Conservation (phyloP, 2,888 invertebrate genomes). For the Lithosia quadra region DNA sequence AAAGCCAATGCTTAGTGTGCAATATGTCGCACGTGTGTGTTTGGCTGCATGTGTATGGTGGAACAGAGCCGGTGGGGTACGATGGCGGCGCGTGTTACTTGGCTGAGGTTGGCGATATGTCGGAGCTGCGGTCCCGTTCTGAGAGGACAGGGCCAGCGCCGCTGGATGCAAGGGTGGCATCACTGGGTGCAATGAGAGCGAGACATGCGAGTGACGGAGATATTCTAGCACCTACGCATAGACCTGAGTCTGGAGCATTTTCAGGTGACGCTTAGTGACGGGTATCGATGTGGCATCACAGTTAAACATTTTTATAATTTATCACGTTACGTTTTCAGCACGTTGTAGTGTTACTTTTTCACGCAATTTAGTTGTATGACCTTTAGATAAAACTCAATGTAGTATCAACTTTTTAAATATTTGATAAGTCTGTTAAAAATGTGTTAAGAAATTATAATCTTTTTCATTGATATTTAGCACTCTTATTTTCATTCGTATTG, state of each 20-base stretch:
- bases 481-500: too few relatives aligned
- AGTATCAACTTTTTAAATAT: too few relatives aligned
- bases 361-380: not conserved
- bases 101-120: conserved; percentile 53
- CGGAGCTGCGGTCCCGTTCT: conserved; percentile 33
- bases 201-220: conserved; percentile 79
- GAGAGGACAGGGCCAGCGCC: conserved; percentile 18
- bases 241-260: conserved; percentile 80
- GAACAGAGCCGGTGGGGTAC: conserved; percentile 74
- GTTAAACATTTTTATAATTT: not conserved
- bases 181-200: conserved; percentile 52
- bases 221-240: conserved; percentile 72
- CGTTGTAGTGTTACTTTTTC: not conserved
- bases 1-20: conserved; percentile 37
- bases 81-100: conserved; percentile 71
- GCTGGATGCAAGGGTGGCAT: conserved; percentile 21
- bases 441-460: not conserved
- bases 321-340: not conserved
- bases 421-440: not conserved
- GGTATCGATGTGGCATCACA: not conserved
- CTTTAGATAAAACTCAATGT: not conserved
- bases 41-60: conserved; percentile 36
- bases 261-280: conserved; percentile 64
- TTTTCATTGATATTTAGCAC: too few relatives aligned
- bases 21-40: conserved; percentile 32